Evolutionary conservation across 2,888 invertebrate genomes (phyloP).

Genomic region (Erannis defoliaria): DNA sequence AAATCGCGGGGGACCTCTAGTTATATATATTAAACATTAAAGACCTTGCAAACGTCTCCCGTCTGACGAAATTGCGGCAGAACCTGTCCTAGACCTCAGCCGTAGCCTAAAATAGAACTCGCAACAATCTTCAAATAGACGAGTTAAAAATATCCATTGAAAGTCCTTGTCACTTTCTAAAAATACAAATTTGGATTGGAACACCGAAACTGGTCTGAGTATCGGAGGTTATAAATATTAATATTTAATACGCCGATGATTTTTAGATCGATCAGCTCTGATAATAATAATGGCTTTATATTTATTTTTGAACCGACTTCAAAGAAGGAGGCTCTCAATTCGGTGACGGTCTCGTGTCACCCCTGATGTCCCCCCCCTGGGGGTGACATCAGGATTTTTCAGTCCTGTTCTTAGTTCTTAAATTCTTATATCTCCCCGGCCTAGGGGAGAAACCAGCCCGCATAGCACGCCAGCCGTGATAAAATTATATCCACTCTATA

Average conservation of each 20-base stretch:
- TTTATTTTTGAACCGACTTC: no score
- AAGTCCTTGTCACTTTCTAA: constrained; percentile 22
- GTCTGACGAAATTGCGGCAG: constrained; percentile 6
- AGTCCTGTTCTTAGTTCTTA: no score
- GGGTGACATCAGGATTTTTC: no score
- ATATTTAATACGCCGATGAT: background rate
- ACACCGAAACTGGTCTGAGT: constrained; percentile 6
- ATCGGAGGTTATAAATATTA: background rate
- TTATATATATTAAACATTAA: no score
- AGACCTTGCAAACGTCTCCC: background rate
- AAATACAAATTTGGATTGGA: constrained; percentile 6
- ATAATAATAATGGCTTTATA: background rate
- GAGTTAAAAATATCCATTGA: constrained; percentile 16
- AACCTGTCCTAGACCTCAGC: constrained; percentile 13
- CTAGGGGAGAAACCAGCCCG: no score
- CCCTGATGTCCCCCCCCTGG: no score
- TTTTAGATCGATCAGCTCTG: background rate
- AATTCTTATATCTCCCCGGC: no score
- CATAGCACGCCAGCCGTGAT: no score
- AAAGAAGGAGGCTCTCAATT: no score
- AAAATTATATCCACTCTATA: no score
- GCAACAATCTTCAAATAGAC: constrained; percentile 1
- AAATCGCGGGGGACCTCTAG: no score
- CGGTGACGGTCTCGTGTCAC: no score
- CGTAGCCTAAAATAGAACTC: constrained; percentile 3